Evolutionary conservation across 2,888 invertebrate species (phyloP), one percentile per base, ranked within the genome.

Genomic region (Eupithecia centaureata): DNA sequence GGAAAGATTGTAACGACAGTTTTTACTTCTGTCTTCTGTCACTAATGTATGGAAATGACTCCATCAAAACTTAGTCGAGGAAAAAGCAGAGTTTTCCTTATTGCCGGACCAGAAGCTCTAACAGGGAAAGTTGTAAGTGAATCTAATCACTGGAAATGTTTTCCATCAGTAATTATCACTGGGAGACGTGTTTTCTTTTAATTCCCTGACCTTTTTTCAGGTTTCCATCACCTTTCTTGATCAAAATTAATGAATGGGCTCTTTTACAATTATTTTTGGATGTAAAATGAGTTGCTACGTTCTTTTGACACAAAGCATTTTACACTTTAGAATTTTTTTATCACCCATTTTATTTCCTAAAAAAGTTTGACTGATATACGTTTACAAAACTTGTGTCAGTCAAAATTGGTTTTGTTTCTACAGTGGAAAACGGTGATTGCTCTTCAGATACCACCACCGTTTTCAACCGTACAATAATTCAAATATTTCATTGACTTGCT

Each of bases 21-120:
- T 72, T 63, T 73, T 70, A 70, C 71, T 71, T 67, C 57, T 70
- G 61, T 67, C 68, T 64, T 38, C 67, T 64, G 61, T 65, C 38
- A 63, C 65, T 73, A 66, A 72, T 70, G 68, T 68, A 73, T 73
- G 68, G 64, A 72, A 67, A 72, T 74, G 58, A 62, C 65, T 62
- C 57, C 56, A 72, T 73, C 56, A 70, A 33, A 67, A 67, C 71
- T 72, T 59, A 65, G 62, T 58, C 57, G 30, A 47, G 54, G 56
- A 63, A 65, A 65, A 32, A 51, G 10, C 5, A 18, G 30, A 61
- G 58, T 65, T 71, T 74, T 74, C 68, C 70, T 42, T 67, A 71
- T 51, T 58, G 61, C 57, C 47, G 30, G 54, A 56, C 47, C 18
- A 30, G 28, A 15, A 61, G 33, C 57, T 64, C 59, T 59, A 42